Conservation (phyloP, 2,888 invertebrate genomes). For the Elysia crispata region DNA sequence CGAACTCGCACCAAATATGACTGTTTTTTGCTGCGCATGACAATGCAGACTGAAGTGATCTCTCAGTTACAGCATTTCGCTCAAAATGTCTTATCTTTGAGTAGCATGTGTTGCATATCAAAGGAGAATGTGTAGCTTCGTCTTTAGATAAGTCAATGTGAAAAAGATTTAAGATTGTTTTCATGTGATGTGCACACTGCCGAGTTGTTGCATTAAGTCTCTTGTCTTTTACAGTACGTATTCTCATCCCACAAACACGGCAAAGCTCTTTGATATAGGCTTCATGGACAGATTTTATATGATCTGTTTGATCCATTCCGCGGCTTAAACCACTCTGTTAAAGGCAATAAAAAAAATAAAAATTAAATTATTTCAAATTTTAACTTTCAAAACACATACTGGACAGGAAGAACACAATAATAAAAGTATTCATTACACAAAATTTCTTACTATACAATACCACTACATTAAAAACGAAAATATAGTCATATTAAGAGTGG, state of each 20-base stretch:
- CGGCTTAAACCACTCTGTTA: not conserved
- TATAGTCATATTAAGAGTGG: no score
- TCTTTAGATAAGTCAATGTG: constrained; percentile 5
- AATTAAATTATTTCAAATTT: no score
- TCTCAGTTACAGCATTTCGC: not conserved
- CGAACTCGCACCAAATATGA: constrained; percentile 2
- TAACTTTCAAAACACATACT: no score
- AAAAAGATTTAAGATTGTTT: not conserved
- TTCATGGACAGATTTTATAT: not conserved
- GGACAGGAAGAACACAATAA: no score
- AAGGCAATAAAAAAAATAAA: no score
- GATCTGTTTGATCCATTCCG: constrained; percentile 1
- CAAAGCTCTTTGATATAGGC: not conserved
- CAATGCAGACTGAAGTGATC: not conserved
- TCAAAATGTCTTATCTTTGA: not conserved
- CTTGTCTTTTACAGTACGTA: not conserved
- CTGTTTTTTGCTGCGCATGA: not conserved
- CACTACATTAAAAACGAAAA: no score
- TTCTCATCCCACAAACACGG: constrained; percentile 1
- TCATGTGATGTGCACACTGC: constrained; percentile 7
- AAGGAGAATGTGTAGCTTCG: not conserved
- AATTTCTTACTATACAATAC: no score
- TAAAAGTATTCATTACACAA: no score
- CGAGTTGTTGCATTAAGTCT: not conserved
- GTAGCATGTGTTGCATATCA: not conserved